Evolutionary conservation across 2,888 invertebrate species (phyloP), one percentile per base, ranked within the genome.

Genomic region (Diaperis boleti): DNA sequence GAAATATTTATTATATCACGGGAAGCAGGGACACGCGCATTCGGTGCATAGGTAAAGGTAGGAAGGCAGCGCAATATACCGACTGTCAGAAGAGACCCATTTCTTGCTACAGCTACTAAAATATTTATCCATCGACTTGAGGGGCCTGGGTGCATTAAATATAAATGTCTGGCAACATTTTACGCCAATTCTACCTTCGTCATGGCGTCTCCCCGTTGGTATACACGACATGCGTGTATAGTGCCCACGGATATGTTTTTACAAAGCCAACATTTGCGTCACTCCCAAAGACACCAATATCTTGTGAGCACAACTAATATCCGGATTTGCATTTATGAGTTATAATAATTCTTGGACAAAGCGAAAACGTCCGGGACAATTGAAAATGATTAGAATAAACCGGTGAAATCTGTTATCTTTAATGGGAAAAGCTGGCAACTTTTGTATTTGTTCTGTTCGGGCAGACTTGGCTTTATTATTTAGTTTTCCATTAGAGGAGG

Each of bases 71-170:
- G 66, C 66, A 67, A 66, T 70, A 68, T 70, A 71, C 62, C 62
- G 65, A 45, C 65, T 72, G 72, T 69, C 73, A 72, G 69, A 61
- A 62, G 71, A 72, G 73, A 72, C 71, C 71, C 71, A 72, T 74
- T 74, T 69, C 73, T 74, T 73, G 70, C 70, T 69, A 63, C 66
- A 56, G 64, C 68, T 70, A 49, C 67, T 76, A 70, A 76, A 76
- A 76, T 76, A 75, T 76, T 76, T 73, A 76, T 72, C 68, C 69
- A 68, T 67, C 69, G 74, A 74, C 73, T 76, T 72, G 71, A 72
- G 74, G 73, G 74, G 69, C n/a, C 70, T 67, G 65, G 66, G 64
- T 56, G 65, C 62, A 75, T 76, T 73, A 75, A 76, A 76, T 75
- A 76, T 76, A 69, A 69, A 76, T 69, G 71, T 60, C 68, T 65